Percentiles rank a stretch among this genome's conserved stretches.
These are phyloP conservation scores for Ectemnius lituratus DNA, from an alignment of 2,888 invertebrate species.

Conservation along the genomic window DNA sequence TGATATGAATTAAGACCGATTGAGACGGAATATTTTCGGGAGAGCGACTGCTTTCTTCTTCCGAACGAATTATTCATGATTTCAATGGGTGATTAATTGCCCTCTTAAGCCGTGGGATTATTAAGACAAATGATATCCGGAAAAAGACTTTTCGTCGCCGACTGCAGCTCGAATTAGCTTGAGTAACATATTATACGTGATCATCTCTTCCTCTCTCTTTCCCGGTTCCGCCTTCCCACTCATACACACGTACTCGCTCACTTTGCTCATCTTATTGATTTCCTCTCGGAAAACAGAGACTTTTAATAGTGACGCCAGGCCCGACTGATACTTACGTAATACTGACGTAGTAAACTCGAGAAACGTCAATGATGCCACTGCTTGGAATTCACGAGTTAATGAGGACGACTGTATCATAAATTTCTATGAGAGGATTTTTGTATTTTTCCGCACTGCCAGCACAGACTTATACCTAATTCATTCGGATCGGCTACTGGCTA, in stretches of 20 bases:
- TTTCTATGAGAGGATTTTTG: neutral
- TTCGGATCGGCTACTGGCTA: neutral
- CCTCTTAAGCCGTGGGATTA: conserved; percentile 56
- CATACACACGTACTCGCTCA: no score
- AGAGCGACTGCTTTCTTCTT: conserved; percentile 38
- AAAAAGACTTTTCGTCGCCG: conserved; percentile 13
- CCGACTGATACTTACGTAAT: no score
- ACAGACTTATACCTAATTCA: conserved; percentile 11
- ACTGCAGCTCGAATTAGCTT: neutral
- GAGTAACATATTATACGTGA: neutral
- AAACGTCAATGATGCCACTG: neutral
- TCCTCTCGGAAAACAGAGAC: no score
- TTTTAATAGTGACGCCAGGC: no score
- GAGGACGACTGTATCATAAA: neutral
- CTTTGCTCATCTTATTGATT: no score
- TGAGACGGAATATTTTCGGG: conserved; percentile 56
- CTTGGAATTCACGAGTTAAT: neutral
- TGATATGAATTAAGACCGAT: conserved; percentile 58
- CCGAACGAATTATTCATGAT: conserved; percentile 60
- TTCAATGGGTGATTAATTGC: conserved; percentile 62
- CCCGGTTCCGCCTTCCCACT: no score
- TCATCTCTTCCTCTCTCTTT: neutral
- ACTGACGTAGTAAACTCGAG: no score
- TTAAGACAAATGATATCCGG: conserved; percentile 56
- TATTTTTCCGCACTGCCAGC: neutral